phyloP scores from a whole-genome alignment of 2,113 vertebrate genomes.

The Pangasianodon gigas region DNA sequence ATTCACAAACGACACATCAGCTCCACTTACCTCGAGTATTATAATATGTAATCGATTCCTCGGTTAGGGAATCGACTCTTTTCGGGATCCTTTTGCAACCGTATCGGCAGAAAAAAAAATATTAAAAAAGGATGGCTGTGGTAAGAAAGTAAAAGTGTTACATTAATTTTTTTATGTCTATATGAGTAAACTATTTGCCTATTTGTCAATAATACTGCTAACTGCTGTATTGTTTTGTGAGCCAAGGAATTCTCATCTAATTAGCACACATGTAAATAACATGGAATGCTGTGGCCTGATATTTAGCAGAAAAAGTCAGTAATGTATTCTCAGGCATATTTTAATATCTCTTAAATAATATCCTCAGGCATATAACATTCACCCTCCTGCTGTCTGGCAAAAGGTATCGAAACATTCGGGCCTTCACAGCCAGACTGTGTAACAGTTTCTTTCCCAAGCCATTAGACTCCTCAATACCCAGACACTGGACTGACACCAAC shows the following conservation, averaged over 20 bases:
- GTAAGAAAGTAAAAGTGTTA: too few relatives aligned
- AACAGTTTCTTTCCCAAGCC: too few relatives aligned
- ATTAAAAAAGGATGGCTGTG: too few relatives aligned
- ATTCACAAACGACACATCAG: background rate
- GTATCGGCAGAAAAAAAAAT: background rate
- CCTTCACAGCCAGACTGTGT: too few relatives aligned
- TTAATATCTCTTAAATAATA: too few relatives aligned
- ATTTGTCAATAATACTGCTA: too few relatives aligned
- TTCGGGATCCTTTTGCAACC: background rate
- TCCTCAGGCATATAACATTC: too few relatives aligned
- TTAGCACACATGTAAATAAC: background rate
- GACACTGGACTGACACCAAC: too few relatives aligned
- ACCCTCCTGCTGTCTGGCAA: too few relatives aligned
- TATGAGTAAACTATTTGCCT: background rate
- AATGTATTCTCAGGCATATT: background rate
- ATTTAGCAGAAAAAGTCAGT: background rate
- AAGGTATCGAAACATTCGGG: too few relatives aligned
- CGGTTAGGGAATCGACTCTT: background rate
- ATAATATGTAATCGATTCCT: background rate
- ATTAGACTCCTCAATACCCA: too few relatives aligned
- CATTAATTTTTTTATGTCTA: background rate
- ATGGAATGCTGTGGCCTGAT: background rate
- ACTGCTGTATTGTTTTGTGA: background rate
- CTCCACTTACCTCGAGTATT: background rate
- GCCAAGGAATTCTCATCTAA: background rate